A percentile compares a stretch with the other conserved stretches of the same genome.
phyloP scores from a whole-genome alignment of 2,888 invertebrate genomes.

The Rhorus exstirpatorius region DNA sequence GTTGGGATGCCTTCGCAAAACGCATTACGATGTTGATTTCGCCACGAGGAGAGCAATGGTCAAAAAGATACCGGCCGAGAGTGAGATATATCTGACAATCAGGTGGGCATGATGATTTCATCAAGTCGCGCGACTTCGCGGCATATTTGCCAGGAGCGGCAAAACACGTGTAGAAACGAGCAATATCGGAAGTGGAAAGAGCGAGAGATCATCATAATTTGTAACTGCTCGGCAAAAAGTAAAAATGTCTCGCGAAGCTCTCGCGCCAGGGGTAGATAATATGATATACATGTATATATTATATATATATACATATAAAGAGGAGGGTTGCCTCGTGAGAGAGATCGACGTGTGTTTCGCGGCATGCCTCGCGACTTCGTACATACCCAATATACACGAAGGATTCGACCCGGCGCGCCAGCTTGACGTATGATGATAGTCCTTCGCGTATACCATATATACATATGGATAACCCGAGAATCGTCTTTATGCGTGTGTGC shows the following conservation, averaged over 20 bases:
- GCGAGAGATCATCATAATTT: constrained; percentile 83
- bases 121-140: constrained; percentile 76
- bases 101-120: constrained; percentile 82
- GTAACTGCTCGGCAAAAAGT: constrained; percentile 81
- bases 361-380: constrained; percentile 62
- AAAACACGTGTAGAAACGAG: constrained; percentile 55
- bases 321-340: constrained; percentile 37
- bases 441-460: constrained; percentile 70
- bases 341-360: constrained; percentile 66
- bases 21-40: neutral
- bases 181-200: constrained; percentile 28
- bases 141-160: constrained; percentile 49
- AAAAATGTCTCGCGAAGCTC: constrained; percentile 66
- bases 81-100: constrained; percentile 76
- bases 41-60: neutral
- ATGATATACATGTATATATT: constrained; percentile 57
- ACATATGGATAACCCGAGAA: neutral
- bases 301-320: no score
- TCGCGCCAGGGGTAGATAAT: constrained; percentile 68
- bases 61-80: constrained; percentile 17
- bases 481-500: constrained; percentile 36
- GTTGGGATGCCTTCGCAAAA: neutral
- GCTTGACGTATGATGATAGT: constrained; percentile 85
- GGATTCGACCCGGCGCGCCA: constrained; percentile 79
- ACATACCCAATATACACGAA: constrained; percentile 43